Percentiles rank a stretch among this genome's conserved stretches.
Evolutionary conservation across 2,113 vertebrate genomes (phyloP).

Genomic region (Brachyistius frenatus): DNA sequence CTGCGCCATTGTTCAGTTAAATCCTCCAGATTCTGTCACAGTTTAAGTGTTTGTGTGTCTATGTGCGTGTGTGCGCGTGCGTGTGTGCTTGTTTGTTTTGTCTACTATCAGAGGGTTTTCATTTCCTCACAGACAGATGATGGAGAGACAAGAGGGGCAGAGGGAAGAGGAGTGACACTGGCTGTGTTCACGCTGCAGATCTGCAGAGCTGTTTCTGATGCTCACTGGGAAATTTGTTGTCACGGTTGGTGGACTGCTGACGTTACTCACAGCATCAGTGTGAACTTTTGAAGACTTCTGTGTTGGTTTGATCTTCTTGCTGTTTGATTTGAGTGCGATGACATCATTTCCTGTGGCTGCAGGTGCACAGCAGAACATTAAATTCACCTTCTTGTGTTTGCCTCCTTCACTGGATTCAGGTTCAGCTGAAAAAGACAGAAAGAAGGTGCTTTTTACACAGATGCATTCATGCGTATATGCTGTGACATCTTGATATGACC

Average conservation of each 20-base stretch:
- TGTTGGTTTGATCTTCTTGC: not conserved
- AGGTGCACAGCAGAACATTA: not conserved
- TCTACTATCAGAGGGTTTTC: conserved; percentile 27
- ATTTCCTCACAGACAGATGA: conserved; percentile 54
- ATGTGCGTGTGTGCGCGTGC: not conserved
- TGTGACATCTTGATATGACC: not conserved
- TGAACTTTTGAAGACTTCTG: not conserved
- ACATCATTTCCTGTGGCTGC: not conserved
- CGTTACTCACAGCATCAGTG: not conserved
- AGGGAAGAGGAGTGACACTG: not conserved
- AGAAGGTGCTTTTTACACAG: not conserved
- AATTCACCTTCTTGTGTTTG: not conserved
- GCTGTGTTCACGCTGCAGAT: not conserved
- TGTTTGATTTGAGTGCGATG: not conserved
- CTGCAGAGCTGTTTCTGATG: not conserved
- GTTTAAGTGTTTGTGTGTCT: conserved; percentile 1
- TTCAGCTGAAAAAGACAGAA: not conserved
- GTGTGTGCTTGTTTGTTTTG: not conserved
- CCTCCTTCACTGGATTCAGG: not conserved
- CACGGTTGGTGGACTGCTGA: not conserved
- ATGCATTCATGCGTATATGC: conserved; percentile 2
- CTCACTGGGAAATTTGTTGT: not conserved
- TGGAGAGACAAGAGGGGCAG: not conserved
- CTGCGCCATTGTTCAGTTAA: conserved; percentile 36
- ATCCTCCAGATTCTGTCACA: conserved; percentile 48